Evolutionary conservation across 35 echinoderm and acorn worm genomes (phyloP), one percentile per base, ranked within the genome.

Genomic region (Heliocidaris tuberculata): DNA sequence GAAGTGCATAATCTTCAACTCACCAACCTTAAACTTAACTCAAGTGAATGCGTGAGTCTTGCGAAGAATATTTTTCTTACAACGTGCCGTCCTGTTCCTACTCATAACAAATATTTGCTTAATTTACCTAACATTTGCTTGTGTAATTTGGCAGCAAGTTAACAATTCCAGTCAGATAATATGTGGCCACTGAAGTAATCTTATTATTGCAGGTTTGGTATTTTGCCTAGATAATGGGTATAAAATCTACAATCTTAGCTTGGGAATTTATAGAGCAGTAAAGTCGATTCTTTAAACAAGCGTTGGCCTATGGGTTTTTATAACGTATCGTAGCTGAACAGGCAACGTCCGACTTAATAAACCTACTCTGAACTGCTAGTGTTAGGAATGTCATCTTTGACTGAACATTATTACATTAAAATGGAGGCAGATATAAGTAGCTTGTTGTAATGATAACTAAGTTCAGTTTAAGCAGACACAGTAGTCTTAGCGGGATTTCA

Each of bases 81-180:
- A n/a, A 6, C 65, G 21, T 19, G 17, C 2, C 50, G 1, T 78
- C 17, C 19, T 27, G 7, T 24, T 12, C 52, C 52, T 56, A 56
- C 52, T 15, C 1, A 2, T 78, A 2, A 27, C 65, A 78, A 78
- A 78, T 78, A 78, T 78, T 78, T 78, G 27, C 27, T 78, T 19
- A 78, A 78, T n/a, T 56, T 13, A 56, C 17, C 65, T 78, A 21
- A 78, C 65, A 24, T n/a, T 78, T 19, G 27, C 24, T 78, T 78
- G 65, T 78, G 65, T 78, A 78, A 78, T 78, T 78, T 78, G 21
- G 65, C 65, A 78, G 65, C 65, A n/a, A n/a, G 65, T 78, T 78
- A 27, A 78, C 65, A 27, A 78, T 2, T 78, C 17, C 65, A 78
- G 27, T 24, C 65, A 27, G 65, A n/a, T 78, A 21, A n/a, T 78